Evolutionary conservation across 2,797 vertebrate species (phyloP).

Genomic region (Lutjanus argentimaculatus): DNA sequence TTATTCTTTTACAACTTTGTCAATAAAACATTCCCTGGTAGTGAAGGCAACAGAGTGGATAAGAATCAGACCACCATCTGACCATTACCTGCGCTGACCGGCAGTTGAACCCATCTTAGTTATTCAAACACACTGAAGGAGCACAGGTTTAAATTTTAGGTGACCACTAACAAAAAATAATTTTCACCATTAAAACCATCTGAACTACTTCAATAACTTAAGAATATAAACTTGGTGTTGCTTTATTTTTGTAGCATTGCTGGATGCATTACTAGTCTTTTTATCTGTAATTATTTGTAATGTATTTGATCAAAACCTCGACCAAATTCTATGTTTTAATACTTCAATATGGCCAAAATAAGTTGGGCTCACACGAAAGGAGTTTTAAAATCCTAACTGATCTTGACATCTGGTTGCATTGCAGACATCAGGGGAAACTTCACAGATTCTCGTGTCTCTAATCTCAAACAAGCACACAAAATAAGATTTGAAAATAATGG

Average conservation of each 20-base stretch:
- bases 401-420: too few species aligned
- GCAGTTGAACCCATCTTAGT: not conserved
- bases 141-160: not conserved
- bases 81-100: conserved; percentile 5
- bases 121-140: not conserved
- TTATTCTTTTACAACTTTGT: conserved; percentile 12
- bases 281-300: not conserved
- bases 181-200: not conserved
- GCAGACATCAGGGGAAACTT: too few species aligned
- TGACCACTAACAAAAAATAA: not conserved
- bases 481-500: too few species aligned
- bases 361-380: too few species aligned
- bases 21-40: conserved; percentile 14
- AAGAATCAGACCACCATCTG: conserved; percentile 2
- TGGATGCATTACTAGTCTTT: too few species aligned
- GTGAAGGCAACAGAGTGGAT: conserved; percentile 4
- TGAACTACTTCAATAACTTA: not conserved
- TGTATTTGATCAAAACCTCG: not conserved
- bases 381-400: too few species aligned
- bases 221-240: not conserved
- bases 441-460: too few species aligned
- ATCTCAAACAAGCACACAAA: too few species aligned
- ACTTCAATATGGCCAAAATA: too few species aligned
- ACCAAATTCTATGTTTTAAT: not conserved
- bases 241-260: not conserved